phyloP scores from a whole-genome alignment of 1,140 invertebrate genomes.

The Nasonia giraulti region DNA sequence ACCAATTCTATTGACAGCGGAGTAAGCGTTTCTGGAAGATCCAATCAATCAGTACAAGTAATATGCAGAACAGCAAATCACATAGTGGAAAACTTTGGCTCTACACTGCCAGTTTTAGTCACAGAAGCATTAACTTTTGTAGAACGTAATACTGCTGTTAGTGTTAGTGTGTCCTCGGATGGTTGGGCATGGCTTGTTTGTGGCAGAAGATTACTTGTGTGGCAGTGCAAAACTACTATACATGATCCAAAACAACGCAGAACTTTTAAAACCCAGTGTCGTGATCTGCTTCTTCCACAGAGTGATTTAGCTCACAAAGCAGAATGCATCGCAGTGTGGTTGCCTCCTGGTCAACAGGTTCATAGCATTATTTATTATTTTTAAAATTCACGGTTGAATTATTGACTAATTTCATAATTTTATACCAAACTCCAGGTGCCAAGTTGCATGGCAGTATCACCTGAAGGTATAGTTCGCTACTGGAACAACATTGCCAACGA shows the following conservation, averaged over 20 bases:
- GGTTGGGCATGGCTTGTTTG: constrained; percentile 93
- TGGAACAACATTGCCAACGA: constrained; percentile 94
- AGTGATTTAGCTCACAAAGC: constrained; percentile 94
- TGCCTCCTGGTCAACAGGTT: constrained; percentile 80
- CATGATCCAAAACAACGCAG: constrained; percentile 69
- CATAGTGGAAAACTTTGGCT: constrained; percentile 84
- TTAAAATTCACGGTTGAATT: constrained; percentile 25
- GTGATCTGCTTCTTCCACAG: constrained; percentile 90
- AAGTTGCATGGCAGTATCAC: constrained; percentile 93
- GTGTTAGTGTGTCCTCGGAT: constrained; percentile 78
- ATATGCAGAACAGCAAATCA: constrained; percentile 81
- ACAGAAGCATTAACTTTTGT: constrained; percentile 90
- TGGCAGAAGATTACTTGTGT: constrained; percentile 88
- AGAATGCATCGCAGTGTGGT: constrained; percentile 89
- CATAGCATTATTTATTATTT: constrained; percentile 1
- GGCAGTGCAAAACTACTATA: constrained; percentile 83
- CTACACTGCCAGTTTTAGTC: constrained; percentile 87
- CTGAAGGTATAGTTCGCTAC: constrained; percentile 92
- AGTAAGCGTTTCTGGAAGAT: constrained; percentile 77
- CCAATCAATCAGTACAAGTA: constrained; percentile 81
- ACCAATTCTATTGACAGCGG: constrained; percentile 69
- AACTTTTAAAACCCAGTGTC: constrained; percentile 77
- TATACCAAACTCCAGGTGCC: constrained; percentile 75
- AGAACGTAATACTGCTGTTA: constrained; percentile 77
- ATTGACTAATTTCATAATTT: constrained; percentile 16